A percentile compares a stretch with the other conserved stretches of the same genome.
Evolutionary conservation across 1,140 invertebrate genomes (phyloP).

Genomic region (Planococcus citri): DNA sequence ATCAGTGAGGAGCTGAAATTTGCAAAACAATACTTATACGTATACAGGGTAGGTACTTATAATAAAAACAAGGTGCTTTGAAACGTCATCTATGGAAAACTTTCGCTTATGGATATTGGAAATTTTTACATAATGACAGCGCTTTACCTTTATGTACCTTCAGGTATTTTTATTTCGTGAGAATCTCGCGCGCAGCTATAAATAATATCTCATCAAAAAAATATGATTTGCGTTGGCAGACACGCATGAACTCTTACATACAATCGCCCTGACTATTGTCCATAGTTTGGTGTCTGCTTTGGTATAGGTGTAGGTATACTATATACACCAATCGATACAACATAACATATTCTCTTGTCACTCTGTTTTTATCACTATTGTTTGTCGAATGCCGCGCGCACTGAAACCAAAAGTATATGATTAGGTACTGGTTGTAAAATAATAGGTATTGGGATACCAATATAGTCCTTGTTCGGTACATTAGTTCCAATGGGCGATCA

Average conservation of each 20-base stretch:
- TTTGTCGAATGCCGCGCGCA: conserved; percentile 5
- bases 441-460: conserved; percentile 2
- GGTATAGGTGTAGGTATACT: no score
- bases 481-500: conserved; percentile 6
- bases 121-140: no score
- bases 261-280: not conserved
- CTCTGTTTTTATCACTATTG: not conserved
- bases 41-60: no score
- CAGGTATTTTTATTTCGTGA: no score
- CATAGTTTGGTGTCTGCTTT: not conserved
- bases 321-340: not conserved
- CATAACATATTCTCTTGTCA: not conserved
- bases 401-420: conserved; percentile 3
- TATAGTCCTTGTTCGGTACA: conserved; percentile 2
- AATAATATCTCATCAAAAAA: not conserved
- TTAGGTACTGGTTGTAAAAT: conserved; percentile 3
- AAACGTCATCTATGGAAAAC: no score
- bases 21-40: no score
- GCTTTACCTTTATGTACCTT: no score
- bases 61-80: no score
- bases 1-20: no score
- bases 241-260: conserved; percentile 6
- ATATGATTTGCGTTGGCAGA: not conserved
- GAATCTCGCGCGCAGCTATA: no score
- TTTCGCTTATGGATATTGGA: no score